A percentile compares a stretch with the other conserved stretches of the same genome.
Evolutionary conservation across 2,797 vertebrate genomes (phyloP).

Genomic region (Galago senegalensis): DNA sequence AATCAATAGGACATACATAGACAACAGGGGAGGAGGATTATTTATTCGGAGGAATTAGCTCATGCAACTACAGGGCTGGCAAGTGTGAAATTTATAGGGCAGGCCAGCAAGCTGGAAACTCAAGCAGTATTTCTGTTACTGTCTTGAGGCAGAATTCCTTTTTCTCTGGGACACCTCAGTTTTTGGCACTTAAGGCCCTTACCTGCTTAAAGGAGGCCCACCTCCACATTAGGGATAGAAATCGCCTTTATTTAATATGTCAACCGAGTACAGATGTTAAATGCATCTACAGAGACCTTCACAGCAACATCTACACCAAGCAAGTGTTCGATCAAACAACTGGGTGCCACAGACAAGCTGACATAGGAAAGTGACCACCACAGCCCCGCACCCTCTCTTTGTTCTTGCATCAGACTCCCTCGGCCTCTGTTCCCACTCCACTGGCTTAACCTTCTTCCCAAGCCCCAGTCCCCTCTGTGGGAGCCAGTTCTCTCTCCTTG

Average conservation of each 20-base stretch:
- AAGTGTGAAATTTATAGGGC: neutral
- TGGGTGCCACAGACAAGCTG: neutral
- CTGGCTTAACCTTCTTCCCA: neutral
- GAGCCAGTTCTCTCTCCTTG: neutral
- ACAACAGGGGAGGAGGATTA: too few relatives aligned
- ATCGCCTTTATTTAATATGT: neutral
- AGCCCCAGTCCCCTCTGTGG: rapidly evolving
- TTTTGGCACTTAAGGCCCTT: neutral
- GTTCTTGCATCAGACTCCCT: neutral
- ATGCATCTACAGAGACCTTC: neutral
- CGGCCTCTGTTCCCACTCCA: neutral
- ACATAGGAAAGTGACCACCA: neutral
- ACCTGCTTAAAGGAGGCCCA: neutral
- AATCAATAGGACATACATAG: neutral
- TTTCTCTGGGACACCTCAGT: neutral
- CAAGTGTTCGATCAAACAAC: neutral
- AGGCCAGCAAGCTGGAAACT: neutral
- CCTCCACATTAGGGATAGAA: neutral
- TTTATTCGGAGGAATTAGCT: neutral
- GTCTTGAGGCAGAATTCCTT: neutral
- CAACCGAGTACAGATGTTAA: neutral
- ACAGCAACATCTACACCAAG: neutral
- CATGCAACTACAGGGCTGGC: neutral
- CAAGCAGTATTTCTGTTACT: neutral
- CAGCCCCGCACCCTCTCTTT: neutral